phyloP scores from a whole-genome alignment of 2,797 vertebrate genomes.

The Galagoides demidoff region DNA sequence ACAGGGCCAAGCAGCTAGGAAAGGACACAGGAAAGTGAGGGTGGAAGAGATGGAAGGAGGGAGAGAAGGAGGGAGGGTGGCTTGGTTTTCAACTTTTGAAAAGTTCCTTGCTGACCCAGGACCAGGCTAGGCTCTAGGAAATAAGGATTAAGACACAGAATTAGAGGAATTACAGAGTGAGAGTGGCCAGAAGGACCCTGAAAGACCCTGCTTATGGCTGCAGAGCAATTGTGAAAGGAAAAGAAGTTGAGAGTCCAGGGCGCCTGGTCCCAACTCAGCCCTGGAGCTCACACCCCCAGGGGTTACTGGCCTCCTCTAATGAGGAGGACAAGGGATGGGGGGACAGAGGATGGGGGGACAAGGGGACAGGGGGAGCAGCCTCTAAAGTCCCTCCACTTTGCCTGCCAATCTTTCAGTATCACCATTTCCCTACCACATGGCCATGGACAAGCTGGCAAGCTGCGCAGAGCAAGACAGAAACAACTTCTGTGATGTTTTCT shows the following conservation, averaged over 20 bases:
- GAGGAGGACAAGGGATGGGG: too few relatives aligned
- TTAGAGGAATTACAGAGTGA: neutral
- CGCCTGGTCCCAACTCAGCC: neutral
- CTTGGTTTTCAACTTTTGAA: neutral
- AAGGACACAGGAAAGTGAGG: neutral
- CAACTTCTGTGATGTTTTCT: accelerated
- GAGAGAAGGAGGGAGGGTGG: too few relatives aligned
- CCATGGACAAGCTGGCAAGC: neutral
- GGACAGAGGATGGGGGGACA: neutral
- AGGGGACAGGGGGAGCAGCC: neutral
- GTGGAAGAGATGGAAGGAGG: accelerated
- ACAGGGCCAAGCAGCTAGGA: neutral
- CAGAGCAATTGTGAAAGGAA: neutral
- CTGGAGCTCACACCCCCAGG: accelerated
- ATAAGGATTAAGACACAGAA: neutral
- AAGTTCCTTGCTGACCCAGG: neutral
- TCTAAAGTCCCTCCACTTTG: neutral
- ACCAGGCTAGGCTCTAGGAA: neutral
- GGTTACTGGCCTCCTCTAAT: neutral
- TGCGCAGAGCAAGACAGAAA: neutral
- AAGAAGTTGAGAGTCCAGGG: neutral
- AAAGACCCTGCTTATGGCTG: accelerated
- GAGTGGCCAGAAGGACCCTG: accelerated
- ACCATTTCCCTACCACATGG: neutral
- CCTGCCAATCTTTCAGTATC: neutral